phyloP scores from a whole-genome alignment of 2,888 invertebrate species.

The Belgica antarctica region DNA sequence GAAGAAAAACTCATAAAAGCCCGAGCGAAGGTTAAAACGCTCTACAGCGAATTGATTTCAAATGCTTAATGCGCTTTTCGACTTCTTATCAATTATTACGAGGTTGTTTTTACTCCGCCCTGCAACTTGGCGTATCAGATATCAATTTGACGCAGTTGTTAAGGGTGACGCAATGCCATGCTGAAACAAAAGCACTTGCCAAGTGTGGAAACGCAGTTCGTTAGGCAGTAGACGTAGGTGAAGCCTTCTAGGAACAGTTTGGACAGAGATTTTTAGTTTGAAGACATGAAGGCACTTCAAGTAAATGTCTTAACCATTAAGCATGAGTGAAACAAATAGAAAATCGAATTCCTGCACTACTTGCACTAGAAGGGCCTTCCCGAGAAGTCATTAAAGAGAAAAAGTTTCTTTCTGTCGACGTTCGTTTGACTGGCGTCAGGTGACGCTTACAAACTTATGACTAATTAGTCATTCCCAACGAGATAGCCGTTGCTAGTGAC shows the following conservation, averaged over 20 bases:
- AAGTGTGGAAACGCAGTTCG: too few relatives aligned
- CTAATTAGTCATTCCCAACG: slow-evolving; percentile 7
- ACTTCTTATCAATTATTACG: neutral
- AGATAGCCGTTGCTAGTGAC: slow-evolving; percentile 3
- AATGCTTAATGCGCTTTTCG: neutral
- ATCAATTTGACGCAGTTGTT: neutral
- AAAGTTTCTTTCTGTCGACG: neutral
- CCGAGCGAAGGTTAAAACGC: neutral
- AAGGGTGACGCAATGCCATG: neutral
- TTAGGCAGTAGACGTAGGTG: too few relatives aligned
- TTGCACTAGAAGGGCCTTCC: neutral
- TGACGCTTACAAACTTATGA: neutral
- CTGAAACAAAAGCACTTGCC: too few relatives aligned
- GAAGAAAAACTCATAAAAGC: neutral
- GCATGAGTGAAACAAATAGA: too few relatives aligned
- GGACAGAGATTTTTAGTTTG: too few relatives aligned
- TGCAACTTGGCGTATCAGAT: neutral
- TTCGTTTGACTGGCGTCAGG: slow-evolving; percentile 5
- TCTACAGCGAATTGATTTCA: slow-evolving; percentile 20
- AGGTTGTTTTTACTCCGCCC: neutral
- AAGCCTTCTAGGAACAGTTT: too few relatives aligned
- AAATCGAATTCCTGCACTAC: too few relatives aligned
- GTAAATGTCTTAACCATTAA: too few relatives aligned
- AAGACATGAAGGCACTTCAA: too few relatives aligned
- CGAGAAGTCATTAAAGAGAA: neutral